Evolutionary conservation across 92 coral and sea anemone species (phyloP).

Genomic region (Muricea muricata): DNA sequence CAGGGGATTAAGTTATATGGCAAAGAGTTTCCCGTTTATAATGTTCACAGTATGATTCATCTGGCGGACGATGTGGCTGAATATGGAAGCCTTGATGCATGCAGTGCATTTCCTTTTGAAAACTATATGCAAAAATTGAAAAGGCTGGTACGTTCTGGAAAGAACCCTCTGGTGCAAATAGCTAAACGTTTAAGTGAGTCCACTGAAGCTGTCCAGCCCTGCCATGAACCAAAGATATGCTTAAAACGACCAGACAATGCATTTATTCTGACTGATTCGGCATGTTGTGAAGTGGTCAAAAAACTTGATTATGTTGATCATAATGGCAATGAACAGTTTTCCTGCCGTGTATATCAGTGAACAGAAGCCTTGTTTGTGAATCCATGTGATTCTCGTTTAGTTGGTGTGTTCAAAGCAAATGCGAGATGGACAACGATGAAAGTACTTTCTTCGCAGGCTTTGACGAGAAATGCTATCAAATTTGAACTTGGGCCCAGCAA

Average conservation of each 20-base stretch:
- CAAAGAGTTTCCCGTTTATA: not conserved
- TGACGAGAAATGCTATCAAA: not conserved
- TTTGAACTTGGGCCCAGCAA: not conserved
- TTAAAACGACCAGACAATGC: not conserved
- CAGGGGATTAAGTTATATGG: not conserved
- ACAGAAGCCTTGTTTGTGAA: not conserved
- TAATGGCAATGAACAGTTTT: not conserved
- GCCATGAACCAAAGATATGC: not conserved
- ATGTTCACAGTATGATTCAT: not conserved
- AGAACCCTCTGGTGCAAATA: not conserved
- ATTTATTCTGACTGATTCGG: not conserved
- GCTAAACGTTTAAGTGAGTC: not conserved
- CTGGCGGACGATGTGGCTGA: not conserved
- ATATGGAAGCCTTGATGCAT: not conserved
- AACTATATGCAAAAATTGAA: no score
- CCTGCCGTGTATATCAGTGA: not conserved
- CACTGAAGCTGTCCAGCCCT: no score
- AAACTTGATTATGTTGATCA: not conserved
- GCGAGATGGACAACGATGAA: not conserved
- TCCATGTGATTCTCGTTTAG: conserved; percentile 6
- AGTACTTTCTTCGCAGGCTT: not conserved
- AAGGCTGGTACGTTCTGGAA: no score
- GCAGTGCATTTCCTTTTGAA: conserved; percentile 10
- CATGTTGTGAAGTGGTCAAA: not conserved
- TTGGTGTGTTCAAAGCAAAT: conserved; percentile 1